Base-by-base conservation (phyloP, 2,113 vertebrate genomes). In the Oenanthe oenanthe region DNA sequence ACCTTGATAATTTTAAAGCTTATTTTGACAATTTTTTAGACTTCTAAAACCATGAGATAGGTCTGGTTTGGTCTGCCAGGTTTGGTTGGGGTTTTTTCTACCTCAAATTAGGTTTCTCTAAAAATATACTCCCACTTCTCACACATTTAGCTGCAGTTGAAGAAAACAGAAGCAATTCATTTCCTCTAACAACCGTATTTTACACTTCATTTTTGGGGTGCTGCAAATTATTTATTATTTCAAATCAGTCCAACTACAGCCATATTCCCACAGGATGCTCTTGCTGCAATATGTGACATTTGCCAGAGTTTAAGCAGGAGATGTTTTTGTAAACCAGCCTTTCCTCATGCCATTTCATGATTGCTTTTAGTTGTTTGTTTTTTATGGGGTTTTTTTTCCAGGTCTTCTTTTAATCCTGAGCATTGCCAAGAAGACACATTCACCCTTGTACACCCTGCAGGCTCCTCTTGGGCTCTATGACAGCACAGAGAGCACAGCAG, bases 291-390 rank as follows among this genome's bases (percentile, higher is more conserved):
- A 14, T 13, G 29, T 72, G 82, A 94, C 78, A 80, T 94, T 88
- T 96, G 9, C 73, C 93, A 94, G 84, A 94, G 66, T 78, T 83
- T 51, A 91, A 82, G 86, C 45, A 62, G 28, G 29, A 91, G 66
- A 47, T 50, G 24, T 48, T 95, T 91, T 78, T 85, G 57, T 50
- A 92, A 96, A 89, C 42, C 67, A 94, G 74, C 71, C 77, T 79
- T 82, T 68, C 67, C 66, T 91, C 58, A 12, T 50, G 63, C 34
- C 58, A 32, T 70, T 88, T 87, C 58, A 76, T 47, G 40, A 45
- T 16, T 43, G 48, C 61, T 87, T 88, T 78, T n/a, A 48, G 48
- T 13, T 14, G 29, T 51, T 86, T 53, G 29, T 1, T 47, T 56
- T 40, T 28, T 26, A 36, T 38, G 29, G 31, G 32, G 16, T 2